phyloP scores from a whole-genome alignment of 2,113 vertebrate genomes.

The Vombatus ursinus region DNA sequence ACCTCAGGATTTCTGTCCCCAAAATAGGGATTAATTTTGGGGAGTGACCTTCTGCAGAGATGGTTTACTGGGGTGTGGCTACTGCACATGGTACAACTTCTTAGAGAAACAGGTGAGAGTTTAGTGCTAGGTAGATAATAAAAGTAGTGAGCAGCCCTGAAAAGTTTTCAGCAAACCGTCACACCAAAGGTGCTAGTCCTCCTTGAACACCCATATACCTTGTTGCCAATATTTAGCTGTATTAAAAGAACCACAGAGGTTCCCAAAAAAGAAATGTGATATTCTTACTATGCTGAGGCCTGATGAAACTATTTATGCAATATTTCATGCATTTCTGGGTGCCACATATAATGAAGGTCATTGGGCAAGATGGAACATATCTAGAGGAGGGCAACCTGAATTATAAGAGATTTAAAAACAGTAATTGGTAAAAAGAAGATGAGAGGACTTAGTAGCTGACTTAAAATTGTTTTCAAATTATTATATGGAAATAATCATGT shows the following conservation, averaged over 20 bases:
- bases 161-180: background rate
- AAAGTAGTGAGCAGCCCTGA: background rate
- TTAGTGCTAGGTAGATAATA: background rate
- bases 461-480: background rate
- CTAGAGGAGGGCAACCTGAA: background rate
- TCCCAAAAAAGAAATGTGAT: background rate
- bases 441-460: background rate
- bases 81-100: background rate
- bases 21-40: background rate
- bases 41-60: background rate
- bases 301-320: background rate
- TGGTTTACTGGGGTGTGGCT: background rate
- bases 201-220: no score
- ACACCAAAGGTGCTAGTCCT: background rate
- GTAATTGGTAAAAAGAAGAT: background rate
- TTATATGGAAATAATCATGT: background rate
- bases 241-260: background rate
- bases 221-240: background rate
- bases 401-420: background rate
- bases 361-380: background rate
- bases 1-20: background rate
- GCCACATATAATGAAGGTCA: background rate
- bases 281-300: background rate
- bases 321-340: background rate
- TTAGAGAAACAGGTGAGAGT: background rate